Base-by-base conservation (phyloP, 1,140 invertebrate genomes). In the Maconellicoccus hirsutus region DNA sequence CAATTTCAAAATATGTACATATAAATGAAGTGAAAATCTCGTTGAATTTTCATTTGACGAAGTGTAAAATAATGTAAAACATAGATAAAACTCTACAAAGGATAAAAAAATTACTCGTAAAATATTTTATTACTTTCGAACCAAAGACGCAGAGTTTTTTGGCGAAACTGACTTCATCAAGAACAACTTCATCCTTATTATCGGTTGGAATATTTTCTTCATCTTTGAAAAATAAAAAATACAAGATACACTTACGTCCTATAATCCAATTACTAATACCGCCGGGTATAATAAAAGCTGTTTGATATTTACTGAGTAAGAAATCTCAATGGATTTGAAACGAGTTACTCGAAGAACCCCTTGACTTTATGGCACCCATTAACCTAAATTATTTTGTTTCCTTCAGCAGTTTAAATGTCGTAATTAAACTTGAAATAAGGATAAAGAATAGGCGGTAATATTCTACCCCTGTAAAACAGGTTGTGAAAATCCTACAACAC, bases 231-330 rank as follows among this genome's bases (percentile, higher is more conserved):
- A 52, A 52, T 52, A 52, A 52, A 52, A 52, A 52, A 52, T 19
- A 52, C 16, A 19, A 52, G 42, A 52, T 52, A 52, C 42, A 52
- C 42, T 52, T 52, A 52, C 42, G 42, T 52, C 42, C 16, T 8
- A 52, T 23, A 66, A 66, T 66, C 61, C 25, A 66, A 66, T 66
- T 66, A 66, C 61, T 23, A 66, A 66, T 66, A 19, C 61, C 25
- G 42, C n/a, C 10, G 42, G 42, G 42, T 52, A 52, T 52, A 52
- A 52, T 52, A 52, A 52, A 52, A 19, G 42, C 42, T 16, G 42
- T 52, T 52, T 52, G 42, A 52, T 52, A 52, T 52, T 52, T 16
- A 52, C 42, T 19, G 42, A 52, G 42, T 52, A 52, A 52, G 25
- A 66, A 25, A 66, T 66, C 61, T 26, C 61, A 25, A 66, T 66